These are phyloP conservation scores for Coranthus polyacanthus DNA, from an alignment of 2,797 vertebrate species.

Conservation along the genomic window DNA sequence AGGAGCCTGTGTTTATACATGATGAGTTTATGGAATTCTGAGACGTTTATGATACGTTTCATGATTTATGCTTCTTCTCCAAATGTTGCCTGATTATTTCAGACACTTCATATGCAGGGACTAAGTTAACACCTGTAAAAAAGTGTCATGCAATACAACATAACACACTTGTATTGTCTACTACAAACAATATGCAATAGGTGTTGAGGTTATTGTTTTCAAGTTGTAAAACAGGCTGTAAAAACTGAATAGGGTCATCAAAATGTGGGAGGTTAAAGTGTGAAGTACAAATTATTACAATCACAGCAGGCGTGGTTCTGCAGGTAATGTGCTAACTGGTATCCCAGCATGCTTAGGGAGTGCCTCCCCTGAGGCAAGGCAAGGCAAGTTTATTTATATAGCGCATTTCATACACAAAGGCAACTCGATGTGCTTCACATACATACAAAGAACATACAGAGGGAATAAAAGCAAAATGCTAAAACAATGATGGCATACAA, in stretches of 20 bases:
- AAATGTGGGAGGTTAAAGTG: neutral
- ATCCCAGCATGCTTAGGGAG: conserved; percentile 16
- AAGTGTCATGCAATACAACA: neutral
- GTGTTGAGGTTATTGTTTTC: neutral
- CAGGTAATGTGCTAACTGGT: conserved; percentile 14
- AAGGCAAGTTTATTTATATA: too few species aligned
- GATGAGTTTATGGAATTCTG: conserved; percentile 23
- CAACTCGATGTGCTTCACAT: too few species aligned
- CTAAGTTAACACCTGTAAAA: too few species aligned
- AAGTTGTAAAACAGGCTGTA: neutral
- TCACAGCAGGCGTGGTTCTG: conserved; percentile 3
- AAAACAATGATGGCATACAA: too few species aligned
- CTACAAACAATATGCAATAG: too few species aligned
- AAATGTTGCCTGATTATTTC: too few species aligned
- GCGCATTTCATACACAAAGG: too few species aligned
- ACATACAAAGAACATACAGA: too few species aligned
- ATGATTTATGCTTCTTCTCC: conserved; percentile 12
- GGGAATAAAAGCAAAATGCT: too few species aligned
- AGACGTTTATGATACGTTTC: conserved; percentile 3
- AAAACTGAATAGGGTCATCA: neutral
- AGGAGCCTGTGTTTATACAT: conserved; percentile 38
- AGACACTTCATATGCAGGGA: neutral
- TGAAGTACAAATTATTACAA: conserved; percentile 8
- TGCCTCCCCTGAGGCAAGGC: too few species aligned
- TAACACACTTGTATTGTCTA: too few species aligned